Base-by-base conservation (phyloP, 2,113 vertebrate species). In the Emydocephalus ijimae region DNA sequence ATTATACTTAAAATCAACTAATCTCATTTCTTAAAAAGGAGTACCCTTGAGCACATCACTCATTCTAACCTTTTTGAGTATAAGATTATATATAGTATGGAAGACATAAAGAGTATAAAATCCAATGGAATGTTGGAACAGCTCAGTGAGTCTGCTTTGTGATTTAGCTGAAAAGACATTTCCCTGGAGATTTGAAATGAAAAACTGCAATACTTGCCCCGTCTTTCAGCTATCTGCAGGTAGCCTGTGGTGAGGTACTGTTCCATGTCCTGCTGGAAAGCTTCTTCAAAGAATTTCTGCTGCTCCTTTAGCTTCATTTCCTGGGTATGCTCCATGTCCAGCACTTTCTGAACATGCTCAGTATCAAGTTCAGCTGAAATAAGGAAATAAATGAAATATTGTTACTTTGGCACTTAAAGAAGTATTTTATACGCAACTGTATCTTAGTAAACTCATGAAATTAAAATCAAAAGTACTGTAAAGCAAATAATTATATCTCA, bases 181-280 rank as follows among this genome's bases (percentile, higher is more conserved):
- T 87, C 20, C 45, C 39, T 89, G 20, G 55, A 64, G 56, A n/a
- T 52, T 8, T 93, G 21, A 43, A 81, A 1, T 26, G 92, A 95
- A 4, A 59, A 45, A 15, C 52, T 43, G 52, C 14, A 89, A 24
- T 6, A 96, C 98, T 98, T 97, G 98, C 99, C 99, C 98, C 99
- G 97, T 93, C 99, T 98, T 97, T 99, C 99, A 0, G 98, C 96
- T 92, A 99, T 99, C 97, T 99, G 99, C 96, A 99, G 97, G 97
- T 99, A 99, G 29, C 99, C 99, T 0, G 99, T 98, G 85, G 99
- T 99, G 55, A 99, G 98, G 96, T 99, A 99, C 61, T 99, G 99
- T 93, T 99, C 99, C 99, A 99, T 98, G 96, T 99, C 99, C 96
- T 99, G 99, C 97, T 99, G 99, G 95, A 99, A 99, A 64, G 99